These are phyloP conservation scores for Marronus borbonicus DNA, from an alignment of 2,888 invertebrate species.

Conservation along the genomic window DNA sequence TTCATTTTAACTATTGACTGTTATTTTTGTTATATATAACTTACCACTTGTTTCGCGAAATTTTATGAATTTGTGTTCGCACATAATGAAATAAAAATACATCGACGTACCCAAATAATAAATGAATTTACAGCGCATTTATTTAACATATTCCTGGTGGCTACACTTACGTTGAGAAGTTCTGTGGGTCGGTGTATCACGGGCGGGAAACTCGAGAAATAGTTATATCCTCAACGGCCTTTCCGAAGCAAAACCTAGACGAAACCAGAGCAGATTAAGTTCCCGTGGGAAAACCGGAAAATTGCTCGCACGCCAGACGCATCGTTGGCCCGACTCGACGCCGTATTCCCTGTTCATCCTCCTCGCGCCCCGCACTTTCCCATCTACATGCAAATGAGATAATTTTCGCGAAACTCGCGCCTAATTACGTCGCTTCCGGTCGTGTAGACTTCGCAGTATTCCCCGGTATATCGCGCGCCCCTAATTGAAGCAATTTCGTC, in stretches of 20 bases:
- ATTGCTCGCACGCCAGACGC: neutral
- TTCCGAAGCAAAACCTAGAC: too few relatives aligned
- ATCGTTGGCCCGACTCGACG: neutral
- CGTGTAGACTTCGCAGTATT: conserved; percentile 41
- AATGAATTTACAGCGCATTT: neutral
- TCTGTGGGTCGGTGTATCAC: neutral
- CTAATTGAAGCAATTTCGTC: neutral
- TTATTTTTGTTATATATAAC: too few relatives aligned
- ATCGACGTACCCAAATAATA: too few relatives aligned
- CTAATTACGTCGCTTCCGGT: conserved; percentile 64
- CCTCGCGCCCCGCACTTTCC: conserved; percentile 14
- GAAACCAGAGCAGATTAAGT: too few relatives aligned
- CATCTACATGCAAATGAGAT: conserved; percentile 44
- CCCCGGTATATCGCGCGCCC: conserved; percentile 54
- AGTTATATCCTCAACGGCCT: too few relatives aligned
- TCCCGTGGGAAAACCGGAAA: neutral
- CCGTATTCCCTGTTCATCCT: neutral
- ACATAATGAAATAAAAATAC: too few relatives aligned
- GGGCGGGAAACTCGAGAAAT: too few relatives aligned
- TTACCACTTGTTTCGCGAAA: too few relatives aligned
- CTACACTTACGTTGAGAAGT: too few relatives aligned
- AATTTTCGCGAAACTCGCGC: conserved; percentile 65
- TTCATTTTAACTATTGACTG: too few relatives aligned
- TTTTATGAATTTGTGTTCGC: too few relatives aligned
- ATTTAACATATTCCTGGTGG: conserved; percentile 30